Evolutionary conservation across 1,140 invertebrate genomes (phyloP).

Genomic region (Nasonia vitripennis): DNA sequence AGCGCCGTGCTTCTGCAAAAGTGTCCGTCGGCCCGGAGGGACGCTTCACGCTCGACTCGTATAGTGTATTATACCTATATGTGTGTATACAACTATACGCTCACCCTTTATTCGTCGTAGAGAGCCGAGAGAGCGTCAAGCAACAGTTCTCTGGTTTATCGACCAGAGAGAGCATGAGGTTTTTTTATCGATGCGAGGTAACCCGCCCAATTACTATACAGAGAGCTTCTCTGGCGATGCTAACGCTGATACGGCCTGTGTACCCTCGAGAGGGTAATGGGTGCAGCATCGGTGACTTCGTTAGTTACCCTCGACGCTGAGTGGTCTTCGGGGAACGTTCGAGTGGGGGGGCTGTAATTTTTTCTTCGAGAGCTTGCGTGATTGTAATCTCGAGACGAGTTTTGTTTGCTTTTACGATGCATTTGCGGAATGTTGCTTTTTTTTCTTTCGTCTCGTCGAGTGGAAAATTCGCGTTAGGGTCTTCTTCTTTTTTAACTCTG

Average conservation of each 20-base stretch:
- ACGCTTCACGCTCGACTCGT: too few species aligned
- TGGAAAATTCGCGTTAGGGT: too few species aligned
- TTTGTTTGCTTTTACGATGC: too few species aligned
- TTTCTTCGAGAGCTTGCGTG: neutral
- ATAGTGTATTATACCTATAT: neutral
- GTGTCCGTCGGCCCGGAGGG: too few species aligned
- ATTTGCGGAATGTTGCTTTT: too few species aligned
- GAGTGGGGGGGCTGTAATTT: neutral
- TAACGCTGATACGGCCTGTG: neutral
- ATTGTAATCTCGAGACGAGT: too few species aligned
- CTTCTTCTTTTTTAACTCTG: too few species aligned
- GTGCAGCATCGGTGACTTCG: neutral
- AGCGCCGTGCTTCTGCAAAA: too few species aligned
- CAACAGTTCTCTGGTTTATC: slow-evolving; percentile 27
- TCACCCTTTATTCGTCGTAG: neutral
- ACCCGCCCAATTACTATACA: neutral
- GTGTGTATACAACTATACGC: neutral
- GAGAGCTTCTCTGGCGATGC: neutral
- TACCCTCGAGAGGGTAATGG: neutral
- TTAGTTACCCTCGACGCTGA: neutral
- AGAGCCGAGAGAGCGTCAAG: neutral
- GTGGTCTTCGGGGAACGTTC: neutral
- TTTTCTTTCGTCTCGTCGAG: too few species aligned
- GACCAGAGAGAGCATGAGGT: neutral
- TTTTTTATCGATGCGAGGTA: slow-evolving; percentile 12